Base-by-base conservation (phyloP, 2,888 invertebrate genomes). In the Globia sparganii region DNA sequence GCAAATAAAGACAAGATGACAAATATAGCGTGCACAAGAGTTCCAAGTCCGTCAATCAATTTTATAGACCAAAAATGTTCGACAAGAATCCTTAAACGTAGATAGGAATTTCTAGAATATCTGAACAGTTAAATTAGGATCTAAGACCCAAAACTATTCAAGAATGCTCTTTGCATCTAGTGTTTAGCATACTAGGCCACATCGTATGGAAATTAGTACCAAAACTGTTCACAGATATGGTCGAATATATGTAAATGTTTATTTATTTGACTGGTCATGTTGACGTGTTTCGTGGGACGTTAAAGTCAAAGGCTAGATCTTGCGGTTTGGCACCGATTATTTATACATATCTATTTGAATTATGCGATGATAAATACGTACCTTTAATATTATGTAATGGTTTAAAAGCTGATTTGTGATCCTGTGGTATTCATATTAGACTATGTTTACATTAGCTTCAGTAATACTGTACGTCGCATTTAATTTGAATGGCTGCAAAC, bases 101-200 rank as follows among this genome's bases (percentile, higher is more conserved):
- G 9, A 5, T 25, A 68, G n/a, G 64, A 66, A 66, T 70, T 46
- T 80, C 72, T 80, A 84, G 72, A 84, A 84, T 80, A 58, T 62
- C 65, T 71, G 15, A 64, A 80, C 49, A 25, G 34, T 56, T 28
- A 58, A 65, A 70, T 83, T 81, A 66, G 81, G 71, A 67, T 76
- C n/a, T 67, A 25, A 61, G 34, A 71, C 34, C 62, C 28, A 71
- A 78, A 86, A 73, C 56, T 75, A 61, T 64, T 84, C 71, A 75
- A 58, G 66, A 59, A 86, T 85, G 82, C 76, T 81, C 74, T 77
- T 72, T 78, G 53, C 37, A 73, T 69, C 70, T 74, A 58, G 28
- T 49, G 37, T 79, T 87, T 87, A 72, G 74, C 81, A 86, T 86
- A 87, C 71, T 82, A 82, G 85, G 82, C 61, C 74, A 76, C 58